phyloP scores from a whole-genome alignment of 2,888 invertebrate species.

The Conistra vaccinii region DNA sequence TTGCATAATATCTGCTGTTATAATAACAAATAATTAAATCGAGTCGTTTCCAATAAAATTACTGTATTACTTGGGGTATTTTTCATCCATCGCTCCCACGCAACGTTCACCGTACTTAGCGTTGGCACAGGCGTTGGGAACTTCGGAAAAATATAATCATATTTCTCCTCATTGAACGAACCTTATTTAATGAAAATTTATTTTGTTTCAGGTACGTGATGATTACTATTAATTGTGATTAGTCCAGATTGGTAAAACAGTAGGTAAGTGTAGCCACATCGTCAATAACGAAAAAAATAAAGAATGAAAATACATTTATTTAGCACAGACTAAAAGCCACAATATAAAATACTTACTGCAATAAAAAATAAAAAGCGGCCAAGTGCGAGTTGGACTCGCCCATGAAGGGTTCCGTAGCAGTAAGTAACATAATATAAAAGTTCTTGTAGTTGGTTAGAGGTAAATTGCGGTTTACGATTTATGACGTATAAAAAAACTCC shows the following conservation, averaged over 20 bases:
- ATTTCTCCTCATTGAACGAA: slow-evolving; percentile 8
- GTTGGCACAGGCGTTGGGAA: not conserved
- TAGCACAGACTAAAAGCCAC: too few species aligned
- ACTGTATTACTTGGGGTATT: slow-evolving; percentile 10
- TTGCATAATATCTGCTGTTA: not conserved
- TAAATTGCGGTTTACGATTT: too few species aligned
- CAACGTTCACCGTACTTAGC: not conserved
- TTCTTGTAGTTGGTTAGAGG: too few species aligned
- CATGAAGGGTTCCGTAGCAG: too few species aligned
- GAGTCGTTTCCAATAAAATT: slow-evolving; percentile 31
- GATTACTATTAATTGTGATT: slow-evolving; percentile 40
- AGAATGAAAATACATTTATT: too few species aligned
- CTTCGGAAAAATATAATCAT: not conserved
- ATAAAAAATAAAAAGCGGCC: too few species aligned
- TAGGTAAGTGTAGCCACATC: slow-evolving; percentile 10
- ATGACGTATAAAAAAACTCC: too few species aligned
- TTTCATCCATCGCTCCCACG: slow-evolving; percentile 32
- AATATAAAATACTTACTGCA: too few species aligned
- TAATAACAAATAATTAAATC: slow-evolving; percentile 12
- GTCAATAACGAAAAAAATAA: not conserved
- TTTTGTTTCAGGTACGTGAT: slow-evolving; percentile 72
- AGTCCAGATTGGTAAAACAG: not conserved
- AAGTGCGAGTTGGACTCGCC: too few species aligned
- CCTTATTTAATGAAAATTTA: slow-evolving; percentile 45
- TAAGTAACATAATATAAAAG: too few species aligned